Evolutionary conservation across 2,888 invertebrate genomes (phyloP).

Genomic region (Caprella mutica): DNA sequence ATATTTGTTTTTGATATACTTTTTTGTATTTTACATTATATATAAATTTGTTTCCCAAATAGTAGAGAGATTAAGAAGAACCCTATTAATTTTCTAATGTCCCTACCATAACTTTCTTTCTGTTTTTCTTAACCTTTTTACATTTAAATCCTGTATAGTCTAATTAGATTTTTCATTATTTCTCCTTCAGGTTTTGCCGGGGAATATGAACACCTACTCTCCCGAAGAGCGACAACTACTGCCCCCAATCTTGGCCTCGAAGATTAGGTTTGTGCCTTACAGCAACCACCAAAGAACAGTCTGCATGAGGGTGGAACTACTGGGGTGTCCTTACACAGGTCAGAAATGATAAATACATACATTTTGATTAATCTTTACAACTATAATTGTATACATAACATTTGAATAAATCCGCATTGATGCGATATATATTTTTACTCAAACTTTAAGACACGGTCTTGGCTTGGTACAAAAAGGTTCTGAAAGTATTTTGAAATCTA

Average conservation of each 20-base stretch:
- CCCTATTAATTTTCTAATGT: no score
- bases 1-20: no score
- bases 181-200: slow-evolving; percentile 56
- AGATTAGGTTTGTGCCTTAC: slow-evolving; percentile 66
- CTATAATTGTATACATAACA: not conserved
- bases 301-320: slow-evolving; percentile 68
- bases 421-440: not conserved
- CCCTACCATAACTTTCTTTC: no score
- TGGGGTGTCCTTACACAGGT: slow-evolving; percentile 69
- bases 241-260: slow-evolving; percentile 62
- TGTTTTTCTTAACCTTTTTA: no score
- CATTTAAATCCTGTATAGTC: no score
- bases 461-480: no score
- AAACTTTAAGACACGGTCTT: no score
- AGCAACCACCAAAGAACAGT: slow-evolving; percentile 64
- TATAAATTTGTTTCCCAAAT: no score
- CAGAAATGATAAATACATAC: slow-evolving; percentile 40
- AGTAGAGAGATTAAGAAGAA: no score
- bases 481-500: no score
- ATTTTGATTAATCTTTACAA: not conserved
- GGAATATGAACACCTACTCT: slow-evolving; percentile 66
- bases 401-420: not conserved
- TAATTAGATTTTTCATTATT: not conserved
- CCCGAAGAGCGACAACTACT: slow-evolving; percentile 60
- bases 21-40: no score